Base-by-base conservation (phyloP, 2,797 vertebrate species). In the Esox lucius region DNA sequence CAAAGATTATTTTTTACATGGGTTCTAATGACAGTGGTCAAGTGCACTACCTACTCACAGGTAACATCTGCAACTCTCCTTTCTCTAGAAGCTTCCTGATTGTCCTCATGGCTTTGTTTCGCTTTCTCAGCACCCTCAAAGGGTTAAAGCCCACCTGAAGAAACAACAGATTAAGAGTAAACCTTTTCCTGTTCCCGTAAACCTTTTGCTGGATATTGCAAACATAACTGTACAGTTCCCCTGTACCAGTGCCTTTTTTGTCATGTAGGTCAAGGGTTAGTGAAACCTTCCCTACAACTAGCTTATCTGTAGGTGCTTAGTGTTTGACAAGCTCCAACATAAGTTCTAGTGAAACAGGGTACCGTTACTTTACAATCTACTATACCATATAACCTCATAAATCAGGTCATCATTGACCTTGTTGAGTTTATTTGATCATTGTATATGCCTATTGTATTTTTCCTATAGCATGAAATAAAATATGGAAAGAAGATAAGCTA, bases 91-190 rank as follows among this genome's bases (percentile, higher is more conserved):
- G 91, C 81, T 94, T 96, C 77, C 89, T 93, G 61, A 98, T 95
- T 90, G 92, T 95, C 84, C 93, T 93, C 78, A 99, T 70, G 19
- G 96, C 96, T 87, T 97, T 98, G 78, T 98, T 98, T 75, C 96
- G 95, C 85, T 98, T 98, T 31, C 95, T 95, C 79, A 98, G 84
- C 69, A 99, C 84, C 83, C 94, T 93, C 84, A 95, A 73, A 1
- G 97, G 97, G 79, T 88, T 97, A 80, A 99, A 97, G 26, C 95
- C 97, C 28, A 97, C 86, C 97, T 99, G 87, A 56, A 88, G 81
- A 85, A n/a, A 62, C 77, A 56, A 12, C 75, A n/a, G 12, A 15
- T 56, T 6, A 5, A 0, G 3, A 22, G 56, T 56, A 5, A 12
- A 65, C 3, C 16, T 3, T 13, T 1, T 5, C 3, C 16, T 3